A percentile compares a stretch with the other conserved stretches of the same genome.
phyloP scores from a whole-genome alignment of 2,797 vertebrate genomes.

The Avahi laniger region DNA sequence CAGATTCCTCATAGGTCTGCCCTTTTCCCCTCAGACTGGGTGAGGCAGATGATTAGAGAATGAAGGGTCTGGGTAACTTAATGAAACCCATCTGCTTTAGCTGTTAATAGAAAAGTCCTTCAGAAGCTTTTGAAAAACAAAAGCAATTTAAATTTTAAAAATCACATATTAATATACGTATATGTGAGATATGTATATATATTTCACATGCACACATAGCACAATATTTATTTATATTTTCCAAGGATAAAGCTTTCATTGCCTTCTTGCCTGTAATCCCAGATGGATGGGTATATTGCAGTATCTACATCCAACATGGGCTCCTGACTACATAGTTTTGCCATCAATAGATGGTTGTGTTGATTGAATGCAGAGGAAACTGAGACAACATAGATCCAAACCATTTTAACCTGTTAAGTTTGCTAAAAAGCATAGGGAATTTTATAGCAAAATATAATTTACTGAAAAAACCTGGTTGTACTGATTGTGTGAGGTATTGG shows the following conservation, averaged over 20 bases:
- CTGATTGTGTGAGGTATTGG: background rate
- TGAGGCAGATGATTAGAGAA: constrained; percentile 79
- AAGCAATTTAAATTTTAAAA: background rate
- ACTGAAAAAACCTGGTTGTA: background rate
- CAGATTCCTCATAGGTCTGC: constrained; percentile 79
- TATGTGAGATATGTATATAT: background rate
- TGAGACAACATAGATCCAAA: background rate
- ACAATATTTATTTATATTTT: constrained; percentile 6
- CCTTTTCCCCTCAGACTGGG: constrained; percentile 68
- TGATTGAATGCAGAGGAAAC: background rate
- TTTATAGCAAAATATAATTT: background rate
- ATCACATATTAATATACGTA: background rate
- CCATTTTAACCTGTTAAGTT: background rate
- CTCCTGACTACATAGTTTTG: background rate
- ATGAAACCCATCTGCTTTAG: constrained; percentile 81
- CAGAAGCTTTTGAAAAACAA: constrained; percentile 52
- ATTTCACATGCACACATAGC: background rate
- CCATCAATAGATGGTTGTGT: background rate
- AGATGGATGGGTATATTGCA: background rate
- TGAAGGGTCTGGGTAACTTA: constrained; percentile 71
- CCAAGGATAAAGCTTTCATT: background rate
- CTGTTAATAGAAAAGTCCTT: constrained; percentile 68
- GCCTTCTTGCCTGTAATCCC: background rate
- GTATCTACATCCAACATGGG: background rate
- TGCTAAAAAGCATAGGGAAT: background rate